Percentiles rank a stretch among this genome's conserved stretches.
Evolutionary conservation across 2,113 vertebrate species (phyloP).

Genomic region (Eudorcas thomsonii): DNA sequence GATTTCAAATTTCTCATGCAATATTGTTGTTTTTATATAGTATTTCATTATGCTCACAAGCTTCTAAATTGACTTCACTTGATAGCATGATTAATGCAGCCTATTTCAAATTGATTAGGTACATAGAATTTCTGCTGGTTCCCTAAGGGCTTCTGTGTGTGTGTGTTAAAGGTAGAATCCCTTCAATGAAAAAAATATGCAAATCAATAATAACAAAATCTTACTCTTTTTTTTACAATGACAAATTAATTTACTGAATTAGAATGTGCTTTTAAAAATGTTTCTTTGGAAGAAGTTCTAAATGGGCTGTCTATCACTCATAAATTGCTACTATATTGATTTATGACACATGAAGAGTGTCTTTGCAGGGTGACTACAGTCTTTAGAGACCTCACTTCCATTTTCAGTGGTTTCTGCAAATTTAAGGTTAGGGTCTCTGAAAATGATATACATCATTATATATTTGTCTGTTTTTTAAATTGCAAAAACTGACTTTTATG

Average conservation of each 20-base stretch:
- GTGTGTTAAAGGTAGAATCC: background rate
- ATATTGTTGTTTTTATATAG: background rate
- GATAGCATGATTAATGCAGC: background rate
- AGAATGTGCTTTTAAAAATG: background rate
- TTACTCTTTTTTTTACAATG: background rate
- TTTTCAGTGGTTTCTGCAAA: background rate
- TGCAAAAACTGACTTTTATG: background rate
- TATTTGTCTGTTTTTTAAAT: background rate
- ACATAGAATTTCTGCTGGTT: background rate
- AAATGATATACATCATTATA: background rate
- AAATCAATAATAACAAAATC: background rate
- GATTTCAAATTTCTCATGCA: slow-evolving; percentile 16
- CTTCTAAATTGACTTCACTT: background rate
- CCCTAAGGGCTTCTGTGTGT: background rate
- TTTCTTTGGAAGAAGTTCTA: background rate
- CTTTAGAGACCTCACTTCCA: background rate
- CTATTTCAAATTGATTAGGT: background rate
- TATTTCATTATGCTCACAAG: background rate
- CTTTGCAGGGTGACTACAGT: background rate
- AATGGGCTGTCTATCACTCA: background rate
- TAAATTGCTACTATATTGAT: background rate
- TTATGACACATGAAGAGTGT: background rate
- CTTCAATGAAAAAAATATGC: slow-evolving; percentile 26
- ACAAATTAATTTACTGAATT: background rate
- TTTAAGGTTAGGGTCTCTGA: background rate